These are phyloP conservation scores for Elachura formosa DNA, from an alignment of 2,113 vertebrate species.

Conservation along the genomic window DNA sequence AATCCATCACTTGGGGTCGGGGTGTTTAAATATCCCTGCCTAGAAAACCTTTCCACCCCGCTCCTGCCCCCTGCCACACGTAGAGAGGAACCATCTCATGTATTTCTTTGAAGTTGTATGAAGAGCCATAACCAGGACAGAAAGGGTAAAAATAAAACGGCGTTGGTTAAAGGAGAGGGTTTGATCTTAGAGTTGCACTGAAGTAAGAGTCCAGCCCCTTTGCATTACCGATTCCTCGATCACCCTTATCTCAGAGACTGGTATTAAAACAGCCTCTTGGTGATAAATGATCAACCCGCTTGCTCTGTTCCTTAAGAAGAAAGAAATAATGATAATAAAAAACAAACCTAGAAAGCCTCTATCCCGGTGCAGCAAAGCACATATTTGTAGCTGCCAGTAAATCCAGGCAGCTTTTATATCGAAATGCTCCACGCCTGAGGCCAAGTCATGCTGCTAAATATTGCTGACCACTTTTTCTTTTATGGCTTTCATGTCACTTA, in stretches of 20 bases:
- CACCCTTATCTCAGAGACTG: conserved; percentile 7
- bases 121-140: not conserved
- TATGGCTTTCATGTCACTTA: conserved; percentile 96
- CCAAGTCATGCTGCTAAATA: conserved; percentile 85
- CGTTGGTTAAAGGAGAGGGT: not conserved
- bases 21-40: not conserved
- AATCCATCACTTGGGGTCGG: not conserved
- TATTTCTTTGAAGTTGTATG: not conserved
- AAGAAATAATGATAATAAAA: not conserved
- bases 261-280: not conserved
- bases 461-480: conserved; percentile 94
- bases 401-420: conserved; percentile 74
- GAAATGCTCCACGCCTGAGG: conserved; percentile 70
- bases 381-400: conserved; percentile 76
- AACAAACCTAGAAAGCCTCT: conserved; percentile 56
- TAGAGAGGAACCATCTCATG: not conserved
- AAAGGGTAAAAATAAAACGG: conserved; percentile 7
- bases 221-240: not conserved
- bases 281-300: not conserved
- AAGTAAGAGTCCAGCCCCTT: not conserved
- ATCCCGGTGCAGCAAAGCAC: conserved; percentile 65
- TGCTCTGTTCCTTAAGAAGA: not conserved
- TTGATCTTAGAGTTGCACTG: not conserved
- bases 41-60: not conserved
- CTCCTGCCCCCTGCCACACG: not conserved